Conservation (phyloP, 2,113 vertebrate genomes). For the Eurypyga helias region DNA sequence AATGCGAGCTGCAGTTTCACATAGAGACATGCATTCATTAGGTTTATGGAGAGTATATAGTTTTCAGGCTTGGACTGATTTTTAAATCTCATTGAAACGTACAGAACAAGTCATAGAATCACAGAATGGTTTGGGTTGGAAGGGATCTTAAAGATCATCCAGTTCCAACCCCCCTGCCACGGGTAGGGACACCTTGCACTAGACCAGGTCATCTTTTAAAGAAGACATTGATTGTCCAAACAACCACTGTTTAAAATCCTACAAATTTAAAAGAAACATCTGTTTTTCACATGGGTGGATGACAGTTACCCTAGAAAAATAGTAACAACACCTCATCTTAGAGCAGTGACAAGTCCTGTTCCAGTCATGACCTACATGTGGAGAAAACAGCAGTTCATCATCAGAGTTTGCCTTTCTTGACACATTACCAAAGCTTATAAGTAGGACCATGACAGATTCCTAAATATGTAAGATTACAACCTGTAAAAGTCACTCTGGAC, state of each 20-base stretch:
- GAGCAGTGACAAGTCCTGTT: neutral
- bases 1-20: constrained; percentile 16
- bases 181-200: no score
- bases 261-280: neutral
- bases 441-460: neutral
- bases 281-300: neutral
- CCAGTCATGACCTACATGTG: neutral
- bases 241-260: neutral
- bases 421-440: neutral
- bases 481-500: neutral
- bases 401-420: neutral
- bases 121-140: no score
- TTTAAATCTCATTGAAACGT: constrained; percentile 28
- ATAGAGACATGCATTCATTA: constrained; percentile 28
- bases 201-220: constrained; percentile 14
- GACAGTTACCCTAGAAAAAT: neutral
- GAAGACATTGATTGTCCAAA: constrained; percentile 20
- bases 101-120: no score
- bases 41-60: neutral
- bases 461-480: neutral
- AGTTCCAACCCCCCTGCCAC: no score
- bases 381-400: neutral
- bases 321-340: neutral
- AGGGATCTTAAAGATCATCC: no score
- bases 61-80: constrained; percentile 21